These are phyloP conservation scores for Dipus sagitta DNA, from an alignment of 2,797 vertebrate species.

Conservation along the genomic window DNA sequence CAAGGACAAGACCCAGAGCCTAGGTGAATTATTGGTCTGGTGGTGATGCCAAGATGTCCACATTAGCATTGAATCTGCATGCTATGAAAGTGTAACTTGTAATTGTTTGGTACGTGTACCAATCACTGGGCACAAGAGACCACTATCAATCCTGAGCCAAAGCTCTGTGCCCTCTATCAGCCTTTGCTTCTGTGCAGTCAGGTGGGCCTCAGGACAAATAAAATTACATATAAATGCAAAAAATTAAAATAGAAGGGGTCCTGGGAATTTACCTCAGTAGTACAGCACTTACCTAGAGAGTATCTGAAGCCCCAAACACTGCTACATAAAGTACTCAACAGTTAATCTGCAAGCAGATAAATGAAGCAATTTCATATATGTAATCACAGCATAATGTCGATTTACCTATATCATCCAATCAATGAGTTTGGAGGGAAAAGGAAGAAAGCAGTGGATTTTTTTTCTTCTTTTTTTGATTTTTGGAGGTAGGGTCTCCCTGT, in stretches of 20 bases:
- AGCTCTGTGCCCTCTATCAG: neutral
- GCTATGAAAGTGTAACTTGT: constrained; percentile 2
- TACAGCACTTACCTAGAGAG: too few relatives aligned
- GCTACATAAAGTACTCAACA: too few relatives aligned
- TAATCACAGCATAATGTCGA: constrained; percentile 22
- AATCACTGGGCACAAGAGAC: constrained; percentile 35
- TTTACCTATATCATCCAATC: constrained; percentile 13
- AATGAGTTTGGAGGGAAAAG: too few relatives aligned
- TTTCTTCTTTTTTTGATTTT: too few relatives aligned
- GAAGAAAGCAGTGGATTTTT: neutral
- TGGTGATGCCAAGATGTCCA: neutral
- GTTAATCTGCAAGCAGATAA: too few relatives aligned
- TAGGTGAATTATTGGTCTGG: neutral
- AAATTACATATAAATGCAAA: constrained; percentile 74
- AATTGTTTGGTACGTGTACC: constrained; percentile 2
- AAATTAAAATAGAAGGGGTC: too few relatives aligned
- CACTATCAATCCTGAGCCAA: constrained; percentile 42
- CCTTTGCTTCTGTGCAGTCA: constrained; percentile 68
- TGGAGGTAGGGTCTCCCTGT: too few relatives aligned
- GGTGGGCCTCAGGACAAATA: constrained; percentile 63
- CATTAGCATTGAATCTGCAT: constrained; percentile 3
- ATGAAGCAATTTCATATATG: too few relatives aligned
- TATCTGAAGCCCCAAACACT: too few relatives aligned
- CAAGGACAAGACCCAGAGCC: neutral
- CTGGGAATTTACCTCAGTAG: too few relatives aligned